Base-by-base conservation (phyloP, 2,113 vertebrate genomes). In the Delphinus delphis region DNA sequence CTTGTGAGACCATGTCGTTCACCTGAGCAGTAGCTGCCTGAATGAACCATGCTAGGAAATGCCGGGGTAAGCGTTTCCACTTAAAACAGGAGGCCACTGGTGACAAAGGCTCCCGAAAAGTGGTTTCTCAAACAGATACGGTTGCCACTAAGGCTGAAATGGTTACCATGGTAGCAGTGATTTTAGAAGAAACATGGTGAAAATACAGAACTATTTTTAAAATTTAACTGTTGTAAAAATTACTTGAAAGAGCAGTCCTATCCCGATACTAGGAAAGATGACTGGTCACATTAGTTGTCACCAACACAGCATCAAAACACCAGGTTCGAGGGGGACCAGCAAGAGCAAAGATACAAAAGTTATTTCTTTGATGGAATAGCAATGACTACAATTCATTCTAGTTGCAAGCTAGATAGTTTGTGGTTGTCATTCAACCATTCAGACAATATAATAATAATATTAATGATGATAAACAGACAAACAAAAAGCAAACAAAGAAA, bases 391-490 rank as follows among this genome's bases (percentile, higher is more conserved):
- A 11, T 36, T 80, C 62, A 31, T 60, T 26, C 25, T 60, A 50
- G 14, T 11, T 65, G 1, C 21, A 44, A 88, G 25, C 9, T 62
- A 83, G 36, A n/a, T n/a, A 65, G 7, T 15, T 44, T 73, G 41
- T 82, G 23, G 13, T 20, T 85, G 68, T 6, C 55, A 15, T 58
- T 84, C 25, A 58, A 5, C 38, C n/a, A 76, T 70, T 9, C 11
- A 62, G 41, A 74, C 1, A 87, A 60, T 73, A 38, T 20, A 65
- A 77, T 47, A 9, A 83, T n/a, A 25, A 58, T 71, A 38, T 77
- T 85, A 1, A 84, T 31, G 33, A 87, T 90, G 53, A 80, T n/a
- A 33, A 77, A 77, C 5, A 95, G 86, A 58, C 47, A 95, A 90
- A 58, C 47, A 73, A 60, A 44, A 31, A 63, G 28, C 3, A 50